Percentiles rank a stretch among this genome's conserved stretches.
Evolutionary conservation across 2,888 invertebrate genomes (phyloP).

Genomic region (Calameuta filiformis): DNA sequence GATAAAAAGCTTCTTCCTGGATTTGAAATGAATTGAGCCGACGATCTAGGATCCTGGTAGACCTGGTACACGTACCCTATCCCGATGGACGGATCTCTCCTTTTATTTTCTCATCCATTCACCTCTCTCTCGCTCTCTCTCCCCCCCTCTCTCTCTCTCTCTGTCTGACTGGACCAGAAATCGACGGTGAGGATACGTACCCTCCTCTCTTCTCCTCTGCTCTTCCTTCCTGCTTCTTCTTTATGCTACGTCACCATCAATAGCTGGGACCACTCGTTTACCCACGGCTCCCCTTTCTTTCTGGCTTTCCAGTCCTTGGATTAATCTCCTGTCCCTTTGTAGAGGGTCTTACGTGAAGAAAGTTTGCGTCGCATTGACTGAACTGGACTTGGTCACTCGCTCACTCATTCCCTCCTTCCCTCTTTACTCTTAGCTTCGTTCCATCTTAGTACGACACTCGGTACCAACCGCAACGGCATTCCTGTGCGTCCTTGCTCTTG

Average conservation of each 20-base stretch:
- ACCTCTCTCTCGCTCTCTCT: neutral
- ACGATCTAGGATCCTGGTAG: neutral
- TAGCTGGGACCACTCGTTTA: slow-evolving; percentile 30
- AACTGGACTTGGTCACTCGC: neutral
- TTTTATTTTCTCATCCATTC: neutral
- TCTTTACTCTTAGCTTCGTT: slow-evolving; percentile 30
- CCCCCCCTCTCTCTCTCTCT: too few relatives aligned
- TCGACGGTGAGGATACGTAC: neutral
- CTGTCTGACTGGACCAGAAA: neutral
- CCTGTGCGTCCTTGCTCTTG: slow-evolving; percentile 35
- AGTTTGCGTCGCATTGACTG: neutral
- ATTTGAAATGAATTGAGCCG: slow-evolving; percentile 15
- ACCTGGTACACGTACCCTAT: neutral
- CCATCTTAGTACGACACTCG: slow-evolving; percentile 35
- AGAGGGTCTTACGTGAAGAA: neutral
- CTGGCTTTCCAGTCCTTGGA: slow-evolving; percentile 32
- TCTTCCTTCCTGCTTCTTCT: neutral
- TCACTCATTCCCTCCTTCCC: slow-evolving; percentile 11
- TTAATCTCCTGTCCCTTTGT: slow-evolving; percentile 38
- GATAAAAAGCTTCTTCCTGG: slow-evolving; percentile 11
- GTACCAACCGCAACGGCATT: slow-evolving; percentile 30
- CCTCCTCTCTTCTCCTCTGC: neutral
- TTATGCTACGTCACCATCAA: slow-evolving; percentile 8
- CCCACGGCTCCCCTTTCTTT: slow-evolving; percentile 24
- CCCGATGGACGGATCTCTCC: neutral